Conservation (phyloP, 2,113 vertebrate genomes). For the Himantopus leucocephalus region DNA sequence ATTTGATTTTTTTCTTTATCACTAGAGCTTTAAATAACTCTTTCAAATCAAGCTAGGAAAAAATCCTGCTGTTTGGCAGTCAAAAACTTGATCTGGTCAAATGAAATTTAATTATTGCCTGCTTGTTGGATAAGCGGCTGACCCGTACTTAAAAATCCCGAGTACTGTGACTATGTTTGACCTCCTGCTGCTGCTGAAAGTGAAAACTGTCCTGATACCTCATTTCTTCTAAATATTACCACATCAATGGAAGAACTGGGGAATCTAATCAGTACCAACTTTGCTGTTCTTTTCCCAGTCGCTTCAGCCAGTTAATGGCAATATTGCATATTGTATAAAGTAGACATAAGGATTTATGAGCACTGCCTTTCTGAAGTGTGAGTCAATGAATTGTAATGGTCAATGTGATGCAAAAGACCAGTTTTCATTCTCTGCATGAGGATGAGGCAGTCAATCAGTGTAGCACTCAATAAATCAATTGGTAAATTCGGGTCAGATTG, state of each 20-base stretch:
- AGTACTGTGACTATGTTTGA: neutral
- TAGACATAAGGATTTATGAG: neutral
- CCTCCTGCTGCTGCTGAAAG: neutral
- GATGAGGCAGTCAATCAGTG: neutral
- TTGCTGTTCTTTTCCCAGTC: neutral
- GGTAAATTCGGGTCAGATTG: neutral
- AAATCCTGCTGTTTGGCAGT: conserved; percentile 43
- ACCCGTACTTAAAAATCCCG: neutral
- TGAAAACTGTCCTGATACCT: neutral
- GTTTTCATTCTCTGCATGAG: neutral
- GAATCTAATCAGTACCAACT: neutral
- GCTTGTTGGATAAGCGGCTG: neutral
- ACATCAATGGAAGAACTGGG: neutral
- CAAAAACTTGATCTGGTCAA: conserved; percentile 45
- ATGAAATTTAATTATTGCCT: conserved; percentile 50
- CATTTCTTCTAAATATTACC: neutral
- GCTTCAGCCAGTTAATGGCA: neutral
- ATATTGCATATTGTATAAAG: neutral
- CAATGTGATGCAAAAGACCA: neutral
- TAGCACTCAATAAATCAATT: neutral
- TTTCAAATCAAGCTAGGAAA: conserved; percentile 30
- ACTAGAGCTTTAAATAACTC: conserved; percentile 9
- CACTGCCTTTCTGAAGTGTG: neutral
- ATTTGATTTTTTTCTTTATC: neutral
- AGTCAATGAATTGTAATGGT: neutral